phyloP scores from a whole-genome alignment of 2,113 vertebrate species.

The Catharus minimus region DNA sequence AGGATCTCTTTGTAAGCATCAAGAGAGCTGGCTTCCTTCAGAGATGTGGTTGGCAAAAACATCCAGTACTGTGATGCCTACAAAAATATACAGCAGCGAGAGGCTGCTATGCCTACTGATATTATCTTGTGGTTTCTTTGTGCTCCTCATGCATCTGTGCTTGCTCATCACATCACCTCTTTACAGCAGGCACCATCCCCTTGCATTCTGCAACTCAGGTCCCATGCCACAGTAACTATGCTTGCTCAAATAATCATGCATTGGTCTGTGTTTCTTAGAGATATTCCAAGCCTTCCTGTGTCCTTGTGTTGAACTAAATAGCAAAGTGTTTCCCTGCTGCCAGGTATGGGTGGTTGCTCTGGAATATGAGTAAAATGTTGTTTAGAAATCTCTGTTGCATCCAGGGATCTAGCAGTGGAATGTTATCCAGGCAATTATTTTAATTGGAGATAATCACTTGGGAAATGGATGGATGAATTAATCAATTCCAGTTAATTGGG shows the following conservation, averaged over 20 bases:
- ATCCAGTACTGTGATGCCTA: background rate
- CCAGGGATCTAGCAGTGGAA: background rate
- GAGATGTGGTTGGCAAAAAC: background rate
- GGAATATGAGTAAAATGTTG: background rate
- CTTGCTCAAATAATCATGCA: background rate
- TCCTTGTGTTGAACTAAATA: background rate
- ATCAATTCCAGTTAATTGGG: conserved; percentile 52
- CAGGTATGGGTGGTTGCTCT: background rate
- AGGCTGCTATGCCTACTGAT: background rate
- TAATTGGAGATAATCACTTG: conserved; percentile 44
- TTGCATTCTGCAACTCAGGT: background rate
- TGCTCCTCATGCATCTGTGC: background rate
- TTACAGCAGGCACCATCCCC: background rate
- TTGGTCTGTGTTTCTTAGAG: background rate
- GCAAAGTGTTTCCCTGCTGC: background rate
- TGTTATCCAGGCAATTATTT: conserved; percentile 36
- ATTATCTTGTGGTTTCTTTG: background rate
- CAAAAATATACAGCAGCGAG: background rate
- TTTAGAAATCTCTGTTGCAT: background rate
- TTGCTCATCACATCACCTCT: background rate
- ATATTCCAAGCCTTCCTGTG: background rate
- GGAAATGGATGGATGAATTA: conserved; percentile 43
- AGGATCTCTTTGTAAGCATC: background rate
- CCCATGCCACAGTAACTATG: background rate
- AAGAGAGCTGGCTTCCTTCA: background rate